Base-by-base conservation (phyloP, 2,113 vertebrate species). In the Tenebrosternarchus preto region DNA sequence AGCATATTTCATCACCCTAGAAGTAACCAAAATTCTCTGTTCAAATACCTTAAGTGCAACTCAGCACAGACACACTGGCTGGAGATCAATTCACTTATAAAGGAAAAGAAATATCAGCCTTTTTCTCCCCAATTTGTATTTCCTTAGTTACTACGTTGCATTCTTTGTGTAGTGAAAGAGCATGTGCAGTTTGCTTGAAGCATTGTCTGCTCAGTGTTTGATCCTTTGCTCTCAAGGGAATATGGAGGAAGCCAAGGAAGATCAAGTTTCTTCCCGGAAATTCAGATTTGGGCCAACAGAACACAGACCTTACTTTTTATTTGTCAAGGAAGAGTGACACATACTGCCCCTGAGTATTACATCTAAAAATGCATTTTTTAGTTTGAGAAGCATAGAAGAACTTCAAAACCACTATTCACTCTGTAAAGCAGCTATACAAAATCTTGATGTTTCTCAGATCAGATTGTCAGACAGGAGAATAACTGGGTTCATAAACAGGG, bases 141-240 rank as follows among this genome's bases (percentile, higher is more conserved):
- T 33, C 63, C 29, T 6, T 7, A 20, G 63, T 19, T 31, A 7
- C 63, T 68, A 36, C 31, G 19, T 67, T 3, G 27, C 20, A 17
- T 31, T 33, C 29, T 66, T 66, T 66, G 33, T 33, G 64, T 19
- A 68, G 33, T 68, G n/a, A 39, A 12, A 68, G 33, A 68, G 64
- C 33, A 33, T 31, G 63, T 33, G 63, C 29, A 27, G 63, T 31
- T 33, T 22, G 29, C 63, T 33, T 15, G 27, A 66, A 20, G 63
- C 27, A 7, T 66, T 66, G 33, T 66, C 63, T 68, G 19, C 20
- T 68, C 43, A 50, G 19, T n/a, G 20, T 68, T 68, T 68, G 17
- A 68, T 68, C 31, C 17, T 67, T 9, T 36, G 29, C 64, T 68
- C 64, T n/a, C 64, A 31, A 39, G 64, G n/a, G 64, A 20, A 12